Base-by-base conservation (phyloP, 2,113 vertebrate genomes). In the Hyla sarda region DNA sequence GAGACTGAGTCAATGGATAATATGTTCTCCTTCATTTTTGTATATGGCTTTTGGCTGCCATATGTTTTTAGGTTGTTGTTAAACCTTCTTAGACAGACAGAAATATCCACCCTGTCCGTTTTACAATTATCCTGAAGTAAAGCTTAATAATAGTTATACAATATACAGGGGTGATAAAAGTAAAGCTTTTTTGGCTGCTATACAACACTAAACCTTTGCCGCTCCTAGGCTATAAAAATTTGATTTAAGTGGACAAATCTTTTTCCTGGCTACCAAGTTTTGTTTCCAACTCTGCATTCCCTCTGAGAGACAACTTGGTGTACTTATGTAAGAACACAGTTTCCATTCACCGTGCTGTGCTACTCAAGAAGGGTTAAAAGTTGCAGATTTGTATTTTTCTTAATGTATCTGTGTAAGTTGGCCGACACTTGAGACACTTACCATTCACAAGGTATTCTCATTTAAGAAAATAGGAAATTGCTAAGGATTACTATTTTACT, bases 391-490 rank as follows among this genome's bases (percentile, higher is more conserved):
- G 58, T 71, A 52, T 82, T 54, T 69, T 82, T 52, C 65, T 48
- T 84, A 84, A 84, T 62, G 52, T 84, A 84, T 84, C 71, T 74
- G 72, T 75, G 54, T 65, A 81, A 87, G 87, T 87, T 91, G 83
- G 91, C 87, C 89, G 89, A 92, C 92, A 93, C 90, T 90, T 89
- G 92, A 94, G 92, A 90, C 90, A 60, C 89, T 91, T 92, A 86
- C 88, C 88, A 90, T 90, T 93, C 89, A 88, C 90, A 92, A 93
- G 91, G 90, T 93, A 90, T 91, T 92, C 90, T 91, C 92, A 92
- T 92, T 93, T 92, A 89, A 89, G 87, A 81, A 92, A 92, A 91
- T 90, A 93, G 93, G 93, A 95, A 94, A 94, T 95, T 94, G 92
- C 92, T 91, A 88, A 87, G 91, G 93, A 93, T 94, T 94, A 94